Percentiles rank a stretch among this genome's conserved stretches.
Conservation (phyloP, 1,140 invertebrate genomes). For the Oedothorax gibbosus region DNA sequence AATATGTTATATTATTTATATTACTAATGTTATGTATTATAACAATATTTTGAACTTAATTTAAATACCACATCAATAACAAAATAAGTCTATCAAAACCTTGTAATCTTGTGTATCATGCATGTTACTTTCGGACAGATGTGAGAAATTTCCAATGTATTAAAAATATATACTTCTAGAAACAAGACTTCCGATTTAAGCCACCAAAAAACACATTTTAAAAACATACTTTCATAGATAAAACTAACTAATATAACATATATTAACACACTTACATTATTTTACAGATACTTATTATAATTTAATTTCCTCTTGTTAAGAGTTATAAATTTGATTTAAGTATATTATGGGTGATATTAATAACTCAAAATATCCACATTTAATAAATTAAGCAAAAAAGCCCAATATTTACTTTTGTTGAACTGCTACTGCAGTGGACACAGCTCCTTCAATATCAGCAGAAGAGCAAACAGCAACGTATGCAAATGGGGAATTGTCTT, state of each 20-base stretch:
- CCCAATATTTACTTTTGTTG: conserved; percentile 16
- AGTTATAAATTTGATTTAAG: neutral
- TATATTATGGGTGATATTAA: neutral
- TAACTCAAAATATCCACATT: neutral
- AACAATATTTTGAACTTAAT: too few relatives aligned
- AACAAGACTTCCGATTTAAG: neutral
- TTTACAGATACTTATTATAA: neutral
- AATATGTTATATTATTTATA: too few relatives aligned
- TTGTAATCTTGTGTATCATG: too few relatives aligned
- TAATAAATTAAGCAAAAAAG: neutral
- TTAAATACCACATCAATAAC: too few relatives aligned
- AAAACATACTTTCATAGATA: neutral
- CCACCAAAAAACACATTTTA: neutral
- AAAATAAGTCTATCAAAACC: too few relatives aligned
- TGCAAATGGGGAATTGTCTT: conserved; percentile 3
- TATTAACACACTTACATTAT: neutral
- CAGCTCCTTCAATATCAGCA: conserved; percentile 15
- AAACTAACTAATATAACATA: neutral
- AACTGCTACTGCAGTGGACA: conserved; percentile 14
- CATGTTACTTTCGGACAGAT: too few relatives aligned
- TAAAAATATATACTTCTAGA: too few relatives aligned
- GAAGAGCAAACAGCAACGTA: conserved; percentile 11
- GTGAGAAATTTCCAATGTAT: too few relatives aligned
- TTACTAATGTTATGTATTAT: too few relatives aligned
- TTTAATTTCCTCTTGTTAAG: neutral